These are phyloP conservation scores for Sinopyrophorus schimmeli DNA, from an alignment of 2,888 invertebrate species.

Conservation along the genomic window DNA sequence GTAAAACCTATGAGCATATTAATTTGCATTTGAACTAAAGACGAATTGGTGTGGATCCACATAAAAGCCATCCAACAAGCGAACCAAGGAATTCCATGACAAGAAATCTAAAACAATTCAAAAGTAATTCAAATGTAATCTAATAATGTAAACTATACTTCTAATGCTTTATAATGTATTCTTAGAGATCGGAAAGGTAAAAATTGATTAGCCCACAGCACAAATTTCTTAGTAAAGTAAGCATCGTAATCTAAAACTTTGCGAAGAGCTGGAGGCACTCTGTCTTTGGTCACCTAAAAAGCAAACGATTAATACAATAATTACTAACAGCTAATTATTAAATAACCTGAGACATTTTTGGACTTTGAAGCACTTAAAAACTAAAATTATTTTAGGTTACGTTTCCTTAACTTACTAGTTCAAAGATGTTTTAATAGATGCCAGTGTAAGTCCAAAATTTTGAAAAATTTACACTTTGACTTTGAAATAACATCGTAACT, in stretches of 20 bases:
- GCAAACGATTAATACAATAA: no score
- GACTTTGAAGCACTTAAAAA: no score
- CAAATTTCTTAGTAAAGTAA: slow-evolving; percentile 59
- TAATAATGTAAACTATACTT: slow-evolving; percentile 51
- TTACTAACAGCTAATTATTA: no score
- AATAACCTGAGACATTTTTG: no score
- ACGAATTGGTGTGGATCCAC: slow-evolving; percentile 71
- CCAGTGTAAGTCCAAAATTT: no score
- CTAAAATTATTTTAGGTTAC: no score
- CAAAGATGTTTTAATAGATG: no score
- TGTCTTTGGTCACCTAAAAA: no score
- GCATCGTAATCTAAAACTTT: slow-evolving; percentile 59
- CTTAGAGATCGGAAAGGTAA: slow-evolving; percentile 59
- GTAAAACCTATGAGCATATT: slow-evolving; percentile 79
- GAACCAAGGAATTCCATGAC: slow-evolving; percentile 89
- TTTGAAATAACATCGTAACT: no score
- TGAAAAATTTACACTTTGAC: no score
- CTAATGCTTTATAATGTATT: slow-evolving; percentile 61
- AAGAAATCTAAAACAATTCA: slow-evolving; percentile 74
- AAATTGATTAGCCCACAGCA: slow-evolving; percentile 56
- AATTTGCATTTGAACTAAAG: slow-evolving; percentile 78
- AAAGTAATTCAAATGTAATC: neutral
- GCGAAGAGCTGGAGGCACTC: slow-evolving; percentile 55
- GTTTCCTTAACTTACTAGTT: no score
- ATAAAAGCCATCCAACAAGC: slow-evolving; percentile 75